Conservation (phyloP, 2,797 vertebrate genomes). For the Perodicticus potto region DNA sequence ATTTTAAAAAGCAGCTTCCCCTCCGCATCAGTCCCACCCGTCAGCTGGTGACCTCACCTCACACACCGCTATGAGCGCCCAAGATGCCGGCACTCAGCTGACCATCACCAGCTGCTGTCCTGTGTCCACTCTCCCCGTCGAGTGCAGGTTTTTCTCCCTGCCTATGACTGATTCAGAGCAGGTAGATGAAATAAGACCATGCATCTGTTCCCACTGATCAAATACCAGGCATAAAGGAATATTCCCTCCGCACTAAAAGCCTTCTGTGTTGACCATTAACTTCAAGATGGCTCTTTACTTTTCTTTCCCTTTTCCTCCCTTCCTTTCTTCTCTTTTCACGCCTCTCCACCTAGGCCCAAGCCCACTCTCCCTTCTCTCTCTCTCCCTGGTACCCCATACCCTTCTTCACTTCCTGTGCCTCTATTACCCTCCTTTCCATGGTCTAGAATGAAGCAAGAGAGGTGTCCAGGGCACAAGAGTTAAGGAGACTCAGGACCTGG, state of each 20-base stretch:
- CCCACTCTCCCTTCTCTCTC: not conserved
- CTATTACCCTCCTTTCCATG: not conserved
- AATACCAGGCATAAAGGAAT: slow-evolving; percentile 25
- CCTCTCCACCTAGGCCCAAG: fast-evolving
- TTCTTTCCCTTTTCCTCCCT: not conserved
- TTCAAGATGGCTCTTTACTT: not conserved
- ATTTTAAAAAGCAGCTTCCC: not conserved
- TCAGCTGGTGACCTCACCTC: not conserved
- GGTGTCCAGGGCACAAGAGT: not conserved
- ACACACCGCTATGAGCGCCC: not conserved
- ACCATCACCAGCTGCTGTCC: not conserved
- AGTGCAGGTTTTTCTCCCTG: not conserved
- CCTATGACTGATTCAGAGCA: not conserved
- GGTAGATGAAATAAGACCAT: slow-evolving; percentile 13
- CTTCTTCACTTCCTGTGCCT: not conserved
- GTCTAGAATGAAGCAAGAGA: not conserved
- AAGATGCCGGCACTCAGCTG: not conserved
- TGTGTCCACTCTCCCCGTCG: not conserved
- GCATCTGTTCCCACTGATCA: slow-evolving; percentile 26
- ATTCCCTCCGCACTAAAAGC: not conserved
- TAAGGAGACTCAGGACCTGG: fast-evolving
- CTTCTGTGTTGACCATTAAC: not conserved
- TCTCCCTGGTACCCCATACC: too few species aligned
- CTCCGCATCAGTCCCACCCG: not conserved
- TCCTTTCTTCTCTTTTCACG: not conserved